phyloP scores from a whole-genome alignment of 2,888 invertebrate species.

The Zhuqinia jingwanae region DNA sequence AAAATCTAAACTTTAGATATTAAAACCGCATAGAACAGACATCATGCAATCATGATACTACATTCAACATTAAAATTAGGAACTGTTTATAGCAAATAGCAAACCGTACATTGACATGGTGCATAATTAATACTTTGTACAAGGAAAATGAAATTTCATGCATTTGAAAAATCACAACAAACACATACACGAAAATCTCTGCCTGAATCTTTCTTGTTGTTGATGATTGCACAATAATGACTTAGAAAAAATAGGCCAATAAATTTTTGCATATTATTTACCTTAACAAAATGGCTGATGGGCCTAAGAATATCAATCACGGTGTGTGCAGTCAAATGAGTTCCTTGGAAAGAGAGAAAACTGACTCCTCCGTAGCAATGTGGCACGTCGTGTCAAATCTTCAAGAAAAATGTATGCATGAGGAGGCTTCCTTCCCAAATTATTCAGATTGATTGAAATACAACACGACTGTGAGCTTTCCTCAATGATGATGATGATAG shows the following conservation, averaged over 20 bases:
- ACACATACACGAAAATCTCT: too few species aligned
- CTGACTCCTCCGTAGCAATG: conserved; percentile 19
- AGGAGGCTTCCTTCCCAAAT: not conserved
- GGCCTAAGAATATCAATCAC: conserved; percentile 58
- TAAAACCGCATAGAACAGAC: too few species aligned
- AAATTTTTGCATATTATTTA: not conserved
- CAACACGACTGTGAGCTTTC: not conserved
- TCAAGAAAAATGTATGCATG: conserved; percentile 1
- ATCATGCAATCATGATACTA: too few species aligned
- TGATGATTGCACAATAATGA: not conserved
- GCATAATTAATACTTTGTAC: too few species aligned
- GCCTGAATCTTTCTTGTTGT: not conserved
- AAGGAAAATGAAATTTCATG: too few species aligned
- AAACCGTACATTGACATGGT: too few species aligned
- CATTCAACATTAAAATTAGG: too few species aligned
- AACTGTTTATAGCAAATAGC: too few species aligned
- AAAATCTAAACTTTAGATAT: too few species aligned
- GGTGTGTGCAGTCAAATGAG: conserved; percentile 47
- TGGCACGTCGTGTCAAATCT: conserved; percentile 36
- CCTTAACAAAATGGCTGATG: conserved; percentile 72
- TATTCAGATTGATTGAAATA: not conserved
- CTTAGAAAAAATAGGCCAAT: not conserved
- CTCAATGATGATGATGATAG: too few species aligned
- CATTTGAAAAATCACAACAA: too few species aligned
- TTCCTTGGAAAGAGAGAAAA: not conserved